Base-by-base conservation (phyloP, 2,113 vertebrate genomes). In the Brachypteracias leptosomus region DNA sequence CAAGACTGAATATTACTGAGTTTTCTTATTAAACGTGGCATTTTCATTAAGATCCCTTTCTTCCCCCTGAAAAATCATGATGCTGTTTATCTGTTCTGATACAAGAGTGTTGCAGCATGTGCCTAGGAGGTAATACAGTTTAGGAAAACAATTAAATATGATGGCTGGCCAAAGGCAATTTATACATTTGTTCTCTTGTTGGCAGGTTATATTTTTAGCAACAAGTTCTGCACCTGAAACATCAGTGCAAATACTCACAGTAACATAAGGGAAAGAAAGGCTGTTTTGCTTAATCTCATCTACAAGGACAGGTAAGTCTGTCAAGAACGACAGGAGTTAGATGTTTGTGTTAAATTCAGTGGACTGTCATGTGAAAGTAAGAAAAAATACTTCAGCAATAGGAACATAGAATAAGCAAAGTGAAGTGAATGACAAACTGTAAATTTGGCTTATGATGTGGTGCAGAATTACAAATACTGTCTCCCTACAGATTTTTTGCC, bases 11-110 rank as follows among this genome's bases (percentile, higher is more conserved):
- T 96, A 94, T 94, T 97, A 95, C 83, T 92, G 91, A 91, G 71
- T 44, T 96, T 95, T 96, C 95, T 96, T 97, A 98, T 98, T 96
- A 97, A 96, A 97, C 8, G 83, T 98, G 97, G 85, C 95, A 97
- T 97, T 98, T 98, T 97, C 95, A 97, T 98, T 97, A 97, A 91
- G 97, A 97, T 84, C 76, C 47, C n/a, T 91, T 97, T 95, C 82
- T 95, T 95, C 0, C 0, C 68, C 54, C 42, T 93, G 91, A 97
- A 97, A 97, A 97, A 75, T 71, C 57, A 9, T 42, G 81, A 95
- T 94, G 71, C 78, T 93, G 6, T 87, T 94, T 96, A 95, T 90
- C 91, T 96, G 31, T 88, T 96, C 90, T 91, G 75, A 85, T 65
- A 93, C 8, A 54, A 96, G 58, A 11, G 5, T 55, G 51, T 46